phyloP scores from a whole-genome alignment of 2,888 invertebrate species.

The Cephus spinipes region DNA sequence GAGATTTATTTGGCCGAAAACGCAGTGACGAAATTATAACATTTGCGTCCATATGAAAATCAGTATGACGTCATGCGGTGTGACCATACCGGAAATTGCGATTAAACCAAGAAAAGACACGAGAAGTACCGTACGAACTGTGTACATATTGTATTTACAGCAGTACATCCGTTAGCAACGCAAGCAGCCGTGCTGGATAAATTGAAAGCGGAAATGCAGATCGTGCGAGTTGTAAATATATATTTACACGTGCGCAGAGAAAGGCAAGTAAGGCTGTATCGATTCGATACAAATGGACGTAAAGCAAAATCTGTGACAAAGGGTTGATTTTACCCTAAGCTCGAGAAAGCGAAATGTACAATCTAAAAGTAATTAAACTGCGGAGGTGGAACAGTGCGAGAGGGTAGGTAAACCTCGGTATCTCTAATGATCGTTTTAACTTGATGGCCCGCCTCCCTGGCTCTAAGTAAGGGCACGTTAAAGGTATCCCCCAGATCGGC shows the following conservation, averaged over 20 bases:
- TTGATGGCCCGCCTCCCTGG: not conserved
- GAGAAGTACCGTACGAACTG: not conserved
- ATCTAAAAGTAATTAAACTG: slow-evolving; percentile 41
- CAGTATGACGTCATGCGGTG: not conserved
- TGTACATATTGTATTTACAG: not conserved
- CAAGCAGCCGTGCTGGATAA: not conserved
- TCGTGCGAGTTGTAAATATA: not conserved
- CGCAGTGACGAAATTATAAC: not conserved
- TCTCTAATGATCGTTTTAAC: slow-evolving; percentile 24
- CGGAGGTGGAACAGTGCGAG: slow-evolving; percentile 27
- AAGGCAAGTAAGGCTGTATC: not conserved
- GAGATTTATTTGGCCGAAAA: not conserved
- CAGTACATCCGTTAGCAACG: not conserved
- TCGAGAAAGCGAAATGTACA: slow-evolving; percentile 39
- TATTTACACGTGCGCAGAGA: not conserved
- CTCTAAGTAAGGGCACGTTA: not conserved
- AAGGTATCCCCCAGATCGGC: not conserved
- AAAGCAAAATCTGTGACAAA: slow-evolving; percentile 9
- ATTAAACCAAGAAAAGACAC: not conserved
- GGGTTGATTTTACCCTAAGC: slow-evolving; percentile 34
- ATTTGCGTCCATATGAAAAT: not conserved
- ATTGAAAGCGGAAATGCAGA: not conserved
- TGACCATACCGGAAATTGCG: not conserved
- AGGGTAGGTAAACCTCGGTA: slow-evolving; percentile 31
- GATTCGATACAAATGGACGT: not conserved